Percentiles rank a stretch among this genome's conserved stretches.
Evolutionary conservation across 1,140 invertebrate species (phyloP).

Genomic region (Procambarus virginalis): DNA sequence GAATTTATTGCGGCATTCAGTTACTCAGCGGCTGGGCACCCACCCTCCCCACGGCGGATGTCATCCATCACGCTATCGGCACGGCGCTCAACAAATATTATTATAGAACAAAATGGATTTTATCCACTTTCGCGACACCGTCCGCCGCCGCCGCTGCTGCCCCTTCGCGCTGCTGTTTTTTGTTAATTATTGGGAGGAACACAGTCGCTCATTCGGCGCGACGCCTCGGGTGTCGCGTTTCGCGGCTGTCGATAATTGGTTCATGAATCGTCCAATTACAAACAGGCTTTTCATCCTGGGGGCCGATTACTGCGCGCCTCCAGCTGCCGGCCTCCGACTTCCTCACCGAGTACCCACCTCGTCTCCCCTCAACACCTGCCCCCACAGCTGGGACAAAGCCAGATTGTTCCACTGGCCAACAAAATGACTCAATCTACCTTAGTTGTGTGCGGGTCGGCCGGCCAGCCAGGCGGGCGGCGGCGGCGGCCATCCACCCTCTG

Average conservation of each 20-base stretch:
- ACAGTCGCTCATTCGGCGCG: constrained; percentile 4
- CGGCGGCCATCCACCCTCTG: not conserved
- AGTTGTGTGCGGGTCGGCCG: not conserved
- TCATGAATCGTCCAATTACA: constrained; percentile 39
- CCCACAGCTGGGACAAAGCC: not conserved
- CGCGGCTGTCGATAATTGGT: not conserved
- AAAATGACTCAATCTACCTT: not conserved
- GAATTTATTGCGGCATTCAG: not conserved
- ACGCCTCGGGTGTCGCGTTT: constrained; percentile 12
- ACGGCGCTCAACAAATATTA: not conserved
- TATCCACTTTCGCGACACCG: not conserved
- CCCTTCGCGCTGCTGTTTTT: not conserved
- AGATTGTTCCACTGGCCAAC: not conserved
- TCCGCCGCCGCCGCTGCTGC: too few relatives aligned
- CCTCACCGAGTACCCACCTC: not conserved
- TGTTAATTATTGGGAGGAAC: constrained; percentile 3
- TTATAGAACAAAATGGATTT: not conserved
- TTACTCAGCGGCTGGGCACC: not conserved
- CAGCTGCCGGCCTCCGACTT: not conserved
- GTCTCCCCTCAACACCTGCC: not conserved
- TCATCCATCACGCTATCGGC: not conserved
- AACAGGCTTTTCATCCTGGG: constrained; percentile 29
- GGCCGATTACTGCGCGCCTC: not conserved
- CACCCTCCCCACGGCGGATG: not conserved
- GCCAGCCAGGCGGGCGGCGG: not conserved